Percentiles rank a stretch among this genome's conserved stretches.
Evolutionary conservation across 2,797 vertebrate species (phyloP).

Genomic region (Myotis vivesi): DNA sequence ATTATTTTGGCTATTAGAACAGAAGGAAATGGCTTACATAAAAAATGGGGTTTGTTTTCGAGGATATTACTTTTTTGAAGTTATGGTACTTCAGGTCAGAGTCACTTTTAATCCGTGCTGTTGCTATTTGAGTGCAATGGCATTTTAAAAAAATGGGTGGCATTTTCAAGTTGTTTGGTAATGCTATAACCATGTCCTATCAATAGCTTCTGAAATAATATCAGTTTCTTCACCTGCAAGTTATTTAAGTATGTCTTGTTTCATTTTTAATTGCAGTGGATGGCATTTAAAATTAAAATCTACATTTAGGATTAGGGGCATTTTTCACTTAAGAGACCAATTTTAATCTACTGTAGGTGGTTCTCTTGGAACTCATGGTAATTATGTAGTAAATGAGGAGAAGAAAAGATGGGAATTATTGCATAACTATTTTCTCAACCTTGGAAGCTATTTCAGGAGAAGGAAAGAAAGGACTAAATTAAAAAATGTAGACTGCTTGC

Average conservation of each 20-base stretch:
- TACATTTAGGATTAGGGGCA: neutral
- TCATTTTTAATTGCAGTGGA: conserved; percentile 48
- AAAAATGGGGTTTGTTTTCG: neutral
- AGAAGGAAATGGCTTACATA: neutral
- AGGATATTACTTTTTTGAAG: neutral
- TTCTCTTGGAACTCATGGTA: conserved; percentile 41
- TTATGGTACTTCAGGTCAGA: neutral
- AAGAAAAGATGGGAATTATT: conserved; percentile 58
- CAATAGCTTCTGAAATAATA: conserved; percentile 11
- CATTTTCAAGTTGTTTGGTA: conserved; percentile 17
- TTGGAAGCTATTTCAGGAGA: conserved; percentile 58
- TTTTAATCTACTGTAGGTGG: conserved; percentile 43
- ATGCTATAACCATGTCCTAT: neutral
- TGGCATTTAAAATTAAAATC: conserved; percentile 60
- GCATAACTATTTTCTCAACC: conserved; percentile 66
- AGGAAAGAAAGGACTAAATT: conserved; percentile 43
- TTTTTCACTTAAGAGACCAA: conserved; percentile 3
- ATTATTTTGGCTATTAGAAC: neutral
- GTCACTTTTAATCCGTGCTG: neutral
- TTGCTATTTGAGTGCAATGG: neutral
- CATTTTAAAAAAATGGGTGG: neutral
- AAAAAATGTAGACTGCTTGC: conserved; percentile 33
- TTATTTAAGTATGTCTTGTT: conserved; percentile 5
- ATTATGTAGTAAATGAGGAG: conserved; percentile 63
- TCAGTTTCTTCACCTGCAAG: neutral